Conservation (phyloP, 1,140 invertebrate genomes). For the Caenorhabditis briggsae region DNA sequence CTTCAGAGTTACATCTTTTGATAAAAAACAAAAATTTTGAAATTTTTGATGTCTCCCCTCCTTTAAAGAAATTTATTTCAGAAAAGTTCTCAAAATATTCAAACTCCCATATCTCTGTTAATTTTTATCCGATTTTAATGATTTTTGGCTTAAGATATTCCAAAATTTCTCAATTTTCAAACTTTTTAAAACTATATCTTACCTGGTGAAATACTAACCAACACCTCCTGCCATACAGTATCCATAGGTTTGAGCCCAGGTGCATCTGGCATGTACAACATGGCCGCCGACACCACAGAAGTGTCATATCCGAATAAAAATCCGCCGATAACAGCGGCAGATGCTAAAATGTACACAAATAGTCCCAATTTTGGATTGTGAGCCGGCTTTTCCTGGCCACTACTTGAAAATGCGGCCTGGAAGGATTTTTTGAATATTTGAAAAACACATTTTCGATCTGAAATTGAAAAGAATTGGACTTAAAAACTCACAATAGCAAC, state of each 20-base stretch:
- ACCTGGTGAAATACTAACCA: conserved; percentile 74
- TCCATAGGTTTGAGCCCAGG: conserved; percentile 66
- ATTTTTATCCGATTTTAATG: too few relatives aligned
- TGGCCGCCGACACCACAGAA: conserved; percentile 82
- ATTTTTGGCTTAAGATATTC: too few relatives aligned
- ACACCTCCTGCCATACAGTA: conserved; percentile 65
- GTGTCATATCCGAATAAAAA: conserved; percentile 84
- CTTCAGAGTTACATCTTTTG: too few relatives aligned
- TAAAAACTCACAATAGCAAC: conserved; percentile 21
- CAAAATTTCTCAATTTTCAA: background rate
- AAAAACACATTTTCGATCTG: background rate
- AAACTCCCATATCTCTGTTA: too few relatives aligned
- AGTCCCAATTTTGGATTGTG: background rate
- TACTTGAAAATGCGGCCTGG: conserved; percentile 18
- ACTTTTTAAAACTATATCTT: background rate
- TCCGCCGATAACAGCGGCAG: conserved; percentile 78
- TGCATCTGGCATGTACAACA: conserved; percentile 80
- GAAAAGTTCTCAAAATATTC: too few relatives aligned
- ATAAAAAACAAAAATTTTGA: too few relatives aligned
- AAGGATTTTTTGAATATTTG: background rate
- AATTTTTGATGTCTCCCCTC: too few relatives aligned
- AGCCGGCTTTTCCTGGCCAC: background rate
- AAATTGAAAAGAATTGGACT: too few relatives aligned
- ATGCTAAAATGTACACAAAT: conserved; percentile 7
- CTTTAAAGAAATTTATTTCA: too few relatives aligned